These are phyloP conservation scores for Chymomyza caudatula DNA, from an alignment of 2,888 invertebrate species.

Conservation along the genomic window DNA sequence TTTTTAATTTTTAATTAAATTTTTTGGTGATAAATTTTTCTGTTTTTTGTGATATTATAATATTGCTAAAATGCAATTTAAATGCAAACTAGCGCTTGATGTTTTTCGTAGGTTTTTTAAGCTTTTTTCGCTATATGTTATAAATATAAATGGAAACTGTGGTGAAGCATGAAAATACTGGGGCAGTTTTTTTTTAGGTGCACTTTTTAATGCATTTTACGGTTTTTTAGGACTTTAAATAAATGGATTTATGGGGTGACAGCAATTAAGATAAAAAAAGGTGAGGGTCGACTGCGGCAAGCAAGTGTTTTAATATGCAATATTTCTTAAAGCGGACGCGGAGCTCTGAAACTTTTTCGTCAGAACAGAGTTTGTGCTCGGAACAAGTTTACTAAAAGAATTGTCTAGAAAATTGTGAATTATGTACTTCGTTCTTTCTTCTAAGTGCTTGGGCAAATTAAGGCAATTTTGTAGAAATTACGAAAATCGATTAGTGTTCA, in stretches of 20 bases:
- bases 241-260: neutral
- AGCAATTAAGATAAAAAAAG: neutral
- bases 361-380: too few relatives aligned
- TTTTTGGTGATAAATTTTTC: constrained; percentile 1
- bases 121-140: neutral
- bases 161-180: neutral
- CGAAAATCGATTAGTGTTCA: too few relatives aligned
- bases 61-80: constrained; percentile 55
- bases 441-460: too few relatives aligned
- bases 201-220: constrained; percentile 2
- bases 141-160: neutral
- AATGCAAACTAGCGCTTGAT: constrained; percentile 52
- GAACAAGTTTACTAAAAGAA: too few relatives aligned
- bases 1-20: constrained; percentile 2
- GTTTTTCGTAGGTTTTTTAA: neutral
- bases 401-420: too few relatives aligned
- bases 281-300: neutral
- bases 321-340: too few relatives aligned
- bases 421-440: too few relatives aligned
- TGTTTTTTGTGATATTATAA: constrained; percentile 14
- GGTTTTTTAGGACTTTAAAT: neutral
- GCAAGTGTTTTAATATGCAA: neutral
- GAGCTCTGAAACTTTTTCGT: too few relatives aligned
- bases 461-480: too few relatives aligned
- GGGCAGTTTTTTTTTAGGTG: neutral